These are phyloP conservation scores for Colossoma macropomum DNA, from an alignment of 2,113 vertebrate species.

Conservation along the genomic window DNA sequence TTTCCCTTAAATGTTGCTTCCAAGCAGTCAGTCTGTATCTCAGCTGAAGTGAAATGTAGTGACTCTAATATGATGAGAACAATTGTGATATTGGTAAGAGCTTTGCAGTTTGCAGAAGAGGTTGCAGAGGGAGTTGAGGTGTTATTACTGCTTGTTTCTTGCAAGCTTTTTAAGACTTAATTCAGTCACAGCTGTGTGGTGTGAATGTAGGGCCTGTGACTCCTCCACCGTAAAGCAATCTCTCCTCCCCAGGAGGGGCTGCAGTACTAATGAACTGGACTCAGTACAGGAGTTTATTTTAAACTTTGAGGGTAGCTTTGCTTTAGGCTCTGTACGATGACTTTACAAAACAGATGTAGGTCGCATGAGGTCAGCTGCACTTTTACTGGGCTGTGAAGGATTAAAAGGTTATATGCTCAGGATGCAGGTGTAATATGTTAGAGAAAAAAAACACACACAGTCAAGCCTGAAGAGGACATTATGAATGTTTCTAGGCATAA, in stretches of 20 bases:
- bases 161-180: neutral
- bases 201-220: constrained; percentile 13
- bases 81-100: neutral
- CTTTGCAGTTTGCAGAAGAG: too few relatives aligned
- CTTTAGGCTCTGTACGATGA: constrained; percentile 15
- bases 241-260: neutral
- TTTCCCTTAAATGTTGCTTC: neutral
- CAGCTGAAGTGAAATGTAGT: neutral
- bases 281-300: neutral
- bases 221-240: neutral
- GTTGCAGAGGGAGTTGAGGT: neutral
- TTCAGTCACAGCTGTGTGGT: neutral
- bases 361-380: neutral
- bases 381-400: too few relatives aligned
- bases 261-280: neutral
- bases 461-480: too few relatives aligned
- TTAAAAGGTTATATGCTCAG: too few relatives aligned
- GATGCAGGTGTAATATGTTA: neutral
- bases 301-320: constrained; percentile 9
- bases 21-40: neutral
- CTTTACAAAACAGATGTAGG: neutral
- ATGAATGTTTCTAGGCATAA: too few relatives aligned
- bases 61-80: neutral
- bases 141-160: neutral
- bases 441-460: neutral